Percentiles rank a stretch among this genome's conserved stretches.
Evolutionary conservation across 2,888 invertebrate genomes (phyloP).

Genomic region (Drosophila buzzatii): DNA sequence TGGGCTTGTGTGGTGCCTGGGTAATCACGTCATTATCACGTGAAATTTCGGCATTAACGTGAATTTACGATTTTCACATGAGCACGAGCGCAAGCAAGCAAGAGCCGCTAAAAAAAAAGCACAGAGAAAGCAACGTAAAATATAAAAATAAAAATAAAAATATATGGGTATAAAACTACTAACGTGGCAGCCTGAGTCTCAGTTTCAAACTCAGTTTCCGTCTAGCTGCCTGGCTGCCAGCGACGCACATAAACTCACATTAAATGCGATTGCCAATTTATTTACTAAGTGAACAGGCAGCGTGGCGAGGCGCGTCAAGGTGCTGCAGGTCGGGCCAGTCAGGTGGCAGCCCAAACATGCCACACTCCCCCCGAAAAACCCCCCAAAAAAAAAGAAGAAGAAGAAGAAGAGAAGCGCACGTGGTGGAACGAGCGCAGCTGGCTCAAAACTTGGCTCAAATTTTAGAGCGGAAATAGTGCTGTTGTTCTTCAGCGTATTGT

Average conservation of each 20-base stretch:
- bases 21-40: conserved; percentile 83
- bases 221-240: conserved; percentile 47
- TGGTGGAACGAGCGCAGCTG: conserved; percentile 62
- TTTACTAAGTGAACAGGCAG: conserved; percentile 76
- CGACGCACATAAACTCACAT: conserved; percentile 80
- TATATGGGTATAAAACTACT: conserved; percentile 59
- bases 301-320: conserved; percentile 34
- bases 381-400: not conserved
- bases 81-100: conserved; percentile 50
- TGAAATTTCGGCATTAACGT: conserved; percentile 80
- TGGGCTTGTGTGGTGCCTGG: conserved; percentile 53
- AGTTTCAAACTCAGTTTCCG: conserved; percentile 37
- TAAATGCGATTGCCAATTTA: conserved; percentile 82
- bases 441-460: conserved; percentile 75
- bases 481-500: conserved; percentile 29
- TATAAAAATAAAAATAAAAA: conserved; percentile 51
- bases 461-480: conserved; percentile 78
- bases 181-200: conserved; percentile 32
- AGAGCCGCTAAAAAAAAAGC: conserved; percentile 33
- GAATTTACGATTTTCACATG: conserved; percentile 80
- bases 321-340: conserved; percentile 23
- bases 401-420: conserved; percentile 24
- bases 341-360: conserved; percentile 25
- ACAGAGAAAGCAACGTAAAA: conserved; percentile 19
- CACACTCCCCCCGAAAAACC: not conserved